Evolutionary conservation across 2,797 vertebrate genomes (phyloP).

Genomic region (Alfaro cultratus): DNA sequence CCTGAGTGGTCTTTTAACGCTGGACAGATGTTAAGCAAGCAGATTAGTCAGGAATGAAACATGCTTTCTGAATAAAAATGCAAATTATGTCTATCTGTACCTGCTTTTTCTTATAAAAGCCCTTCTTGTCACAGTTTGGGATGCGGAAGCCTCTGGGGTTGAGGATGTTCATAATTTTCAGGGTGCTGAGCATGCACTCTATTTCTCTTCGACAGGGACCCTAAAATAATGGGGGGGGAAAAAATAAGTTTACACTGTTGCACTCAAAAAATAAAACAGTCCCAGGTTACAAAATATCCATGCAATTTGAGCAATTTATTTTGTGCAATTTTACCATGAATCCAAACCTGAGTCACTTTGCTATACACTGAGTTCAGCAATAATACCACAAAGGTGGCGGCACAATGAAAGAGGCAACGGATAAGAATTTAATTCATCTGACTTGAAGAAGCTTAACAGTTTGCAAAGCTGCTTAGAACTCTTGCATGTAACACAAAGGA

Average conservation of each 20-base stretch:
- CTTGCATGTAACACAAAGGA: conserved; percentile 63
- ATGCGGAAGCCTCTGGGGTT: conserved; percentile 90
- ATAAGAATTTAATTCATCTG: conserved; percentile 62
- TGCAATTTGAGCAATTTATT: neutral
- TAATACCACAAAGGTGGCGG: conserved; percentile 65
- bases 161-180: conserved; percentile 90
- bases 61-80: neutral
- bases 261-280: neutral
- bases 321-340: conserved; percentile 10
- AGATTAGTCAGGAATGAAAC: neutral
- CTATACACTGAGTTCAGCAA: conserved; percentile 31
- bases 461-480: conserved; percentile 67
- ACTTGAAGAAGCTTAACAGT: conserved; percentile 60
- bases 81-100: conserved; percentile 67
- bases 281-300: conserved; percentile 6
- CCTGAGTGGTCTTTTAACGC: conserved; percentile 5
- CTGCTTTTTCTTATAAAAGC: conserved; percentile 98
- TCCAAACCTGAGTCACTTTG: conserved; percentile 42
- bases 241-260: neutral
- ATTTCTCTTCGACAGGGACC: conserved; percentile 95
- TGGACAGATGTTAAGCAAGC: neutral
- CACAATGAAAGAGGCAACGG: conserved; percentile 53
- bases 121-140: conserved; percentile 97
- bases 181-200: conserved; percentile 88
- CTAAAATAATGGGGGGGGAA: conserved; percentile 69